These are phyloP conservation scores for Polyommatus iphigenia DNA, from an alignment of 2,888 invertebrate species.

Conservation along the genomic window DNA sequence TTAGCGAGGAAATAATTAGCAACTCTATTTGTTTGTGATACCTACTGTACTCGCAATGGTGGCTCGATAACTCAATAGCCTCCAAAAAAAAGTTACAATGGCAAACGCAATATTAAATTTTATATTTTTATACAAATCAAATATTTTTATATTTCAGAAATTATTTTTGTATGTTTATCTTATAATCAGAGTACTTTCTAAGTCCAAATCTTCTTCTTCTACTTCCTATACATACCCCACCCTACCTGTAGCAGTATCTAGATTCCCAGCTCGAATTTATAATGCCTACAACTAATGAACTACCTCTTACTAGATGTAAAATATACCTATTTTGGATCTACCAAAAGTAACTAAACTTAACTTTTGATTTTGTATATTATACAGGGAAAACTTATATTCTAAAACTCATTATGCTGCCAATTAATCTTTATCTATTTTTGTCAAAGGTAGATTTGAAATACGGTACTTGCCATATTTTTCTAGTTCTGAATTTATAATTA, in stretches of 20 bases:
- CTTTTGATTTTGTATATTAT: not conserved
- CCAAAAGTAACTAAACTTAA: not conserved
- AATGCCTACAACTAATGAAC: conserved; percentile 19
- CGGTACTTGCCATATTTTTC: conserved; percentile 17
- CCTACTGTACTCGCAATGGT: not conserved
- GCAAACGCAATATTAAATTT: not conserved
- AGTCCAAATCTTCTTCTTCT: not conserved
- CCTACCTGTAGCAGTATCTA: not conserved
- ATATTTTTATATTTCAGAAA: conserved; percentile 18
- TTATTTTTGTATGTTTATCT: not conserved
- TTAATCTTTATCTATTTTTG: not conserved
- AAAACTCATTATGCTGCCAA: not conserved
- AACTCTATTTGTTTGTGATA: not conserved
- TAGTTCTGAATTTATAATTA: conserved; percentile 5
- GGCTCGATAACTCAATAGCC: not conserved
- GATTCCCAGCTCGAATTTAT: not conserved
- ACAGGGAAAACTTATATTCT: not conserved
- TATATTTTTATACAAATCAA: conserved; percentile 21
- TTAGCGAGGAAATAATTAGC: not conserved
- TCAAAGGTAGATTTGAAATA: not conserved
- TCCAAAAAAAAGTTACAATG: not conserved
- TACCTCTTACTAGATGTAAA: conserved; percentile 26
- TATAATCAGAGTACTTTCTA: not conserved
- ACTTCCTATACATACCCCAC: not conserved
- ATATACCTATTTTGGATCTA: conserved; percentile 21